Evolutionary conservation across 2,797 vertebrate genomes (phyloP), one percentile per base, ranked within the genome.

Genomic region (Diplodus puntazzo): DNA sequence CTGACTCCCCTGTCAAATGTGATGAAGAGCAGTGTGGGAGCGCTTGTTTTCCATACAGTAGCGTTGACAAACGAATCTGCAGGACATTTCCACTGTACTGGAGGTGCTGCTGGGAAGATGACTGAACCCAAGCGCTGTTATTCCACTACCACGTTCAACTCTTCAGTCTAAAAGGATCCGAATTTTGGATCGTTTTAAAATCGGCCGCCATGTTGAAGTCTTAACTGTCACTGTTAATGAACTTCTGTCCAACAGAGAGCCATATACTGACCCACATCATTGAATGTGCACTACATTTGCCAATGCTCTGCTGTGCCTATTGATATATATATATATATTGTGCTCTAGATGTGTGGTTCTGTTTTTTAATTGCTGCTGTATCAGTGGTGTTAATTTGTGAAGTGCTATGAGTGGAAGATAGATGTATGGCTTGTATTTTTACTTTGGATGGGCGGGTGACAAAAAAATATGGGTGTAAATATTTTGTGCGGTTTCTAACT

Each of bases 271-370:
- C 64, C 73, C 50, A 20, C 76, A 7, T 65, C 70, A 25, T 8
- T 82, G 80, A 86, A 80, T 79, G 79, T 69, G 65, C 79, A 75
- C 79, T 80, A 77, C 65, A 46, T 78, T 77, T 75, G 73, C 84
- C 86, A 83, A 62, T 48, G 74, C 61, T 81, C 85, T 87, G 62
- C 78, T 82, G 88, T 88, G 88, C 88, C 87, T 87, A 27, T 58
- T 77, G 67, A 81, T 43, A 75, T 81, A 69, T 25, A 75, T 81
- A 69, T 25, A 25, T 79, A 21, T 39, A 13, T 46, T 57, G 68
- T 79, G 59, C 71, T 68, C 17, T 18, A n/a, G 55, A 73, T 60
- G 62, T 82, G 71, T 59, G 46, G 20, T 73, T 78, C 16, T 42
- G 13, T 57, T 14, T 80, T 45, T 79, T 42, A 14, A 69, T 69